A percentile compares a stretch with the other conserved stretches of the same genome.
phyloP scores from a whole-genome alignment of 2,797 vertebrate genomes.

The Erethizon dorsatum region DNA sequence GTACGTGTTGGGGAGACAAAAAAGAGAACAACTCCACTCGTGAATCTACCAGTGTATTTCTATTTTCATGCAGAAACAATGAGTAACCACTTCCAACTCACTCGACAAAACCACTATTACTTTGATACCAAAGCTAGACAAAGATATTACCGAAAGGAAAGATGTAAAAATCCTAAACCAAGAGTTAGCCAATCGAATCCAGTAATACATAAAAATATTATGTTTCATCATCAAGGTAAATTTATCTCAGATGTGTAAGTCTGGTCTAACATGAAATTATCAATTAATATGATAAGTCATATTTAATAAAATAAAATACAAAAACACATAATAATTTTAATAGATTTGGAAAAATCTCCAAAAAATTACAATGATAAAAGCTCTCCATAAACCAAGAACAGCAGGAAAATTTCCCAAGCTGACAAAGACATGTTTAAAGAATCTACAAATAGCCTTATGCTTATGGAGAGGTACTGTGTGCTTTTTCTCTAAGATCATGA shows the following conservation, averaged over 20 bases:
- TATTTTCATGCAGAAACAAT: neutral
- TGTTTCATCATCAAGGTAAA: neutral
- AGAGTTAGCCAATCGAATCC: neutral
- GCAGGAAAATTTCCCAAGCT: neutral
- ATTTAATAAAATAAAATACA: neutral
- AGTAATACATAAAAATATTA: neutral
- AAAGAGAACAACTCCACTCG: neutral
- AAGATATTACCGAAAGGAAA: neutral
- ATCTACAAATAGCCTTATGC: neutral
- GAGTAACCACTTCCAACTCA: neutral
- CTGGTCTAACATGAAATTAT: neutral
- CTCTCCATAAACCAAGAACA: neutral
- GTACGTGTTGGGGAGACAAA: neutral
- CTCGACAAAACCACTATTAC: neutral
- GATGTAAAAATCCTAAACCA: neutral
- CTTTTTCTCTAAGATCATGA: neutral
- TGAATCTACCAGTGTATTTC: neutral
- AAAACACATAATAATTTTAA: neutral
- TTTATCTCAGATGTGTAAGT: neutral
- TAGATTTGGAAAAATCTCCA: neutral
- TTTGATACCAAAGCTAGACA: neutral
- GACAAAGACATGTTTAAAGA: neutral
- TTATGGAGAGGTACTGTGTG: neutral
- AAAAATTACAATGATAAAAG: neutral
- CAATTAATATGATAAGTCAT: neutral